Evolutionary conservation across 2,797 vertebrate genomes (phyloP), one percentile per base, ranked within the genome.

Genomic region (Microcaecilia unicolor): DNA sequence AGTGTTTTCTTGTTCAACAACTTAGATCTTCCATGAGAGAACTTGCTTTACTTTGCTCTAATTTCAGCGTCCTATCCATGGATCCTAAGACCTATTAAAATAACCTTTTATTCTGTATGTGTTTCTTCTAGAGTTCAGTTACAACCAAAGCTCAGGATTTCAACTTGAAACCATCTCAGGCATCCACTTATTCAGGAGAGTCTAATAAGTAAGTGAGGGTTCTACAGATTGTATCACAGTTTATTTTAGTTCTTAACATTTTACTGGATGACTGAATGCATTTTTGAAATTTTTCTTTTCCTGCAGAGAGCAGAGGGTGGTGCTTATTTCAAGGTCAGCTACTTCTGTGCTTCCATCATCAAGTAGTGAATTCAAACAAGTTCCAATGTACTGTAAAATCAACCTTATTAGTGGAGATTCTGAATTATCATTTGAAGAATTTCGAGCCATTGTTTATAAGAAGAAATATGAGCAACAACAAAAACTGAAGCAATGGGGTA

Each of bases 351-450:
- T 61, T n/a, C 12, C 43, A 0, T 48, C 32, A 2, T 28, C 51
- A 8, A n/a, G 15, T 1, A 2, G 15, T 0, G 49, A 44, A 0
- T 19, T 60, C 6, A 61, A 76, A 41, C 70, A 57, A 4, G 44
- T 88, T n/a, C 55, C 80, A 0, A 84, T 80, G 78, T 98, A 97
- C 21, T 52, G 66, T 13, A 81, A 68, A 44, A 73, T 72, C 0
- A 74, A 79, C 8, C 83, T 98, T 1, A 3, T 67, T 4, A 82
- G 72, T 8, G 76, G 83, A 10, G 88, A 78, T 2, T 84, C 85
- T 0, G 94, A 98, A 37, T 43, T 91, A 1, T 69, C 68, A 23
- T 86, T 89, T 1, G 86, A 89, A 53, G 86, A 89, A 51, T 65
- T 78, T 15, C 23, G 84, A 25, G 82, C 85, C 0, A 30, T 18